Evolutionary conservation across 1,140 invertebrate genomes (phyloP).

Genomic region (Medauroidea extradentata): DNA sequence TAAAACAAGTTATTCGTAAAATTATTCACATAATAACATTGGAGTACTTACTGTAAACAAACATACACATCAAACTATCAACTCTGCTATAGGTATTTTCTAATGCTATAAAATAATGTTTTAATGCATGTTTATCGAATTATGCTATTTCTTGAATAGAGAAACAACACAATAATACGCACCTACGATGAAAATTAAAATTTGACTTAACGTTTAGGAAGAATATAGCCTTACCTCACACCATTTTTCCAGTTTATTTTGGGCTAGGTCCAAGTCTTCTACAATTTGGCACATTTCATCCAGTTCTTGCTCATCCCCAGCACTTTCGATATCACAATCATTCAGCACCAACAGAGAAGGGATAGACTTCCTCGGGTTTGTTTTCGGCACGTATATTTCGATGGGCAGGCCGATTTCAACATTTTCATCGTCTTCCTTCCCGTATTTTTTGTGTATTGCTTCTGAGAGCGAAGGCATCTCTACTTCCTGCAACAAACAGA

Average conservation of each 20-base stretch:
- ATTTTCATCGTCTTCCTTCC: conserved; percentile 43
- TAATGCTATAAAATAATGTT: too few relatives aligned
- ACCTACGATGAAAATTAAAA: too few relatives aligned
- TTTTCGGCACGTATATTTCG: conserved; percentile 77
- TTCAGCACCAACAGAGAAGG: conserved; percentile 84
- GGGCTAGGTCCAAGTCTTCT: conserved; percentile 83
- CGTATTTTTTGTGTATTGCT: conserved; percentile 78
- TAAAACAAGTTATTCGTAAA: too few relatives aligned
- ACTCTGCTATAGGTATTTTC: too few relatives aligned
- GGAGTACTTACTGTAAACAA: too few relatives aligned
- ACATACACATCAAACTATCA: too few relatives aligned
- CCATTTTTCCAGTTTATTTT: conserved; percentile 83
- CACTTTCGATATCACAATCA: conserved; percentile 80
- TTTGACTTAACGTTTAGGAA: too few relatives aligned
- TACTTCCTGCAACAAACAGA: too few relatives aligned
- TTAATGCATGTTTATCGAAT: too few relatives aligned
- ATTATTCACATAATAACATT: too few relatives aligned
- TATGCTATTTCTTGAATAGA: too few relatives aligned
- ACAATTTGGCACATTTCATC: conserved; percentile 78
- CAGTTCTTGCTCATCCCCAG: conserved; percentile 70
- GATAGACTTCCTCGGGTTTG: conserved; percentile 68
- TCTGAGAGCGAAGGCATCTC: conserved; percentile 76
- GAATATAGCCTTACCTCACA: conserved; percentile 73
- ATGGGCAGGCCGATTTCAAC: conserved; percentile 49
- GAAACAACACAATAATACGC: too few relatives aligned